phyloP scores from a whole-genome alignment of 2,797 vertebrate species.

The Sarcophilus harrisii region DNA sequence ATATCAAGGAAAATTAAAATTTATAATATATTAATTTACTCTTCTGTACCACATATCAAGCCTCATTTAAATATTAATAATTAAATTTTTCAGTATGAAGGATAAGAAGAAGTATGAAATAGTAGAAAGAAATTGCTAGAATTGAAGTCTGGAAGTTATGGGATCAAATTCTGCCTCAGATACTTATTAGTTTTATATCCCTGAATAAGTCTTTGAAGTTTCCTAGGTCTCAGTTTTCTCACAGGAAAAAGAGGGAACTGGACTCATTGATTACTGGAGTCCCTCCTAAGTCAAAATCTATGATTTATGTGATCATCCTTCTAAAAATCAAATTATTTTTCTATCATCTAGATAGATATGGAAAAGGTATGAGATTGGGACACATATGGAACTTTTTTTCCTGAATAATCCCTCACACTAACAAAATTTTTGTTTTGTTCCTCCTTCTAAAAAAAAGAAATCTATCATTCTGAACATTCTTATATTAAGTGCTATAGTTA shows the following conservation, averaged over 20 bases:
- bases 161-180: neutral
- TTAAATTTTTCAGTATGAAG: neutral
- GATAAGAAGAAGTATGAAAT: neutral
- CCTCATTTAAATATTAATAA: neutral
- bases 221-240: neutral
- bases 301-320: neutral
- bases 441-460: neutral
- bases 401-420: neutral
- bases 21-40: neutral
- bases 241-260: neutral
- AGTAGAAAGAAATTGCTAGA: neutral
- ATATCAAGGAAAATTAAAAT: neutral
- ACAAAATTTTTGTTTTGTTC: neutral
- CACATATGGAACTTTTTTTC: neutral
- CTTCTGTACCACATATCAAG: neutral
- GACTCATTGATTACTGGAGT: neutral
- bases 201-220: neutral
- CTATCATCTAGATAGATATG: neutral
- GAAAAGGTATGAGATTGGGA: neutral
- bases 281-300: neutral
- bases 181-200: neutral
- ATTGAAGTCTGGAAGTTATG: neutral
- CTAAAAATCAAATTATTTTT: neutral
- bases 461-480: neutral
- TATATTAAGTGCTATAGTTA: neutral